Evolutionary conservation across 2,113 vertebrate genomes (phyloP).

Genomic region (Pedionomus torquatus): DNA sequence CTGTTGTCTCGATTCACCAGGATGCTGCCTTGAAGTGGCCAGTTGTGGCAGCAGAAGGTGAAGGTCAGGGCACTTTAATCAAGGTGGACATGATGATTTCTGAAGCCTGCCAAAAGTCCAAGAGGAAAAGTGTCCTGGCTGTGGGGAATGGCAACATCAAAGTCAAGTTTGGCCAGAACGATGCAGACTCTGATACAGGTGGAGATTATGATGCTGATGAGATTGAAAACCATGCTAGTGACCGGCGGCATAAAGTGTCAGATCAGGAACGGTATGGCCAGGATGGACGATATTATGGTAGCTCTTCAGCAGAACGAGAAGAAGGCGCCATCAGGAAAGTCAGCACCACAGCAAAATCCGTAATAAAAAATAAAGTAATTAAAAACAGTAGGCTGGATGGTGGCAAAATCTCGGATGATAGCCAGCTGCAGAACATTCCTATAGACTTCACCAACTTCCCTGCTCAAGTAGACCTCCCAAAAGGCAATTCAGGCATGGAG

Average conservation of each 20-base stretch:
- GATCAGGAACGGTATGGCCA: slow-evolving; percentile 80
- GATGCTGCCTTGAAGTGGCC: slow-evolving; percentile 80
- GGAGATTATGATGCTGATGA: slow-evolving; percentile 80
- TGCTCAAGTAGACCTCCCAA: slow-evolving; percentile 86
- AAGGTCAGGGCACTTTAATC: slow-evolving; percentile 89
- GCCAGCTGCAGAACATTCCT: slow-evolving; percentile 82
- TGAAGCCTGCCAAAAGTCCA: slow-evolving; percentile 91
- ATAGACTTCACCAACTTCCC: slow-evolving; percentile 92
- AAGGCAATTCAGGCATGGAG: slow-evolving; percentile 70
- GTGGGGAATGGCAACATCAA: slow-evolving; percentile 82
- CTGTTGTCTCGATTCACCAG: slow-evolving; percentile 80
- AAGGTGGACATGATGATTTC: slow-evolving; percentile 92
- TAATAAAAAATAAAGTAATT: slow-evolving; percentile 66
- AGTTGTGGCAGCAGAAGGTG: slow-evolving; percentile 83
- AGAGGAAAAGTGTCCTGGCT: slow-evolving; percentile 89
- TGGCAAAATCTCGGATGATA: slow-evolving; percentile 76
- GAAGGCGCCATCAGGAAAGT: slow-evolving; percentile 75
- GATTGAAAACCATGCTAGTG: slow-evolving; percentile 83
- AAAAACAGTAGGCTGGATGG: slow-evolving; percentile 71
- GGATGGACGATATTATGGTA: slow-evolving; percentile 76
- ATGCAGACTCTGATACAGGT: slow-evolving; percentile 54
- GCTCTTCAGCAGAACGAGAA: slow-evolving; percentile 82
- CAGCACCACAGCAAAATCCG: slow-evolving; percentile 80
- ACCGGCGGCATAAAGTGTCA: slow-evolving; percentile 76
- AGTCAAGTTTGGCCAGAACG: slow-evolving; percentile 87